Conservation (phyloP, 2,113 vertebrate species). For the Onychostruthus taczanowskii region DNA sequence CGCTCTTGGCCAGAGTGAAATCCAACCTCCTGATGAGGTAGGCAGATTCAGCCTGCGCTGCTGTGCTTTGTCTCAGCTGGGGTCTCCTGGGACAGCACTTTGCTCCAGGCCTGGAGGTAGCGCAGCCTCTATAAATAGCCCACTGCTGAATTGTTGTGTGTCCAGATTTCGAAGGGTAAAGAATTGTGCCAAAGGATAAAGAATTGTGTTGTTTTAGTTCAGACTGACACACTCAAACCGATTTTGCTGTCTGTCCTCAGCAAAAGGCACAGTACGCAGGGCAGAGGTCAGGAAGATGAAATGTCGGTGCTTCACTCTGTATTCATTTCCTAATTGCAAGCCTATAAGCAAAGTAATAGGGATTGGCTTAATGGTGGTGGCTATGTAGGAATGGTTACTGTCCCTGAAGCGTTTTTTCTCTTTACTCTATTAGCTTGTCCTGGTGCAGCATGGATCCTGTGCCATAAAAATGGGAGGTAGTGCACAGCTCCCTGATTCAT, state of each 20-base stretch:
- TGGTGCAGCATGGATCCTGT: background rate
- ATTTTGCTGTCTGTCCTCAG: background rate
- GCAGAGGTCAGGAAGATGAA: background rate
- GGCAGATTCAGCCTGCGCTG: background rate
- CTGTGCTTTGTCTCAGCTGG: conserved; percentile 28
- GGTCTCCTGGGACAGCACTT: conserved; percentile 7
- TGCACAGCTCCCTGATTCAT: background rate
- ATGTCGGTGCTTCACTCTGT: background rate
- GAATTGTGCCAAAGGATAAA: background rate
- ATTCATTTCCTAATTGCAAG: background rate
- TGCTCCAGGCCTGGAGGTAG: conserved; percentile 1
- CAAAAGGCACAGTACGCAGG: background rate
- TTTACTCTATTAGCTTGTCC: background rate
- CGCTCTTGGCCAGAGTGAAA: conserved; percentile 17
- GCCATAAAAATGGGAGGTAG: background rate
- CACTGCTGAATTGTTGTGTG: background rate
- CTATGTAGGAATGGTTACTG: background rate
- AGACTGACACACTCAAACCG: background rate
- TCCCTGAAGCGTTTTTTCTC: background rate
- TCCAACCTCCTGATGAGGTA: conserved; percentile 39
- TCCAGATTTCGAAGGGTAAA: background rate
- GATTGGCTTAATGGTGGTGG: background rate
- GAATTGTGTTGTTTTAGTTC: background rate
- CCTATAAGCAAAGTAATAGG: background rate
- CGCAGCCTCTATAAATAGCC: conserved; percentile 46